A percentile compares a stretch with the other conserved stretches of the same genome.
Evolutionary conservation across 2,888 invertebrate species (phyloP).

Genomic region (Netelia virgata): DNA sequence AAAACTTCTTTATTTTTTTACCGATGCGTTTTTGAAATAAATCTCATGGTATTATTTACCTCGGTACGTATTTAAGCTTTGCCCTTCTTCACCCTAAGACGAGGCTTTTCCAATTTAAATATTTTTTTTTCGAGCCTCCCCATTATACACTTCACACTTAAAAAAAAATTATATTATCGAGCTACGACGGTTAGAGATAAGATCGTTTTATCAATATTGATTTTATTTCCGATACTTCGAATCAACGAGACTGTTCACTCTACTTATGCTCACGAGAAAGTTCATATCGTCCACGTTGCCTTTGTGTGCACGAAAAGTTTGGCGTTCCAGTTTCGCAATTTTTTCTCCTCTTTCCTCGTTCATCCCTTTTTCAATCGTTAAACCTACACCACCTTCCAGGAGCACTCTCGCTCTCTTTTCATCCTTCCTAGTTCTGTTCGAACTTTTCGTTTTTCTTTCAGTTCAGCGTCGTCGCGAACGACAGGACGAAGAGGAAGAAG

Average conservation of each 20-base stretch:
- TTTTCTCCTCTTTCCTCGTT: constrained; percentile 46
- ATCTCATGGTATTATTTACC: background rate
- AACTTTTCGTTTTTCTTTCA: constrained; percentile 52
- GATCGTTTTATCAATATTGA: constrained; percentile 32
- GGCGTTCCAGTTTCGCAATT: constrained; percentile 67
- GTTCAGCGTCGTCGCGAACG: constrained; percentile 26
- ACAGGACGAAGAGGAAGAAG: constrained; percentile 26
- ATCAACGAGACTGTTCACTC: constrained; percentile 38
- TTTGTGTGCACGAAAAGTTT: constrained; percentile 65
- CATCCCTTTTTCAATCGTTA: constrained; percentile 15
- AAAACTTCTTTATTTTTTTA: background rate
- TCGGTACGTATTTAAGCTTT: too few relatives aligned
- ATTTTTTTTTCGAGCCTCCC: too few relatives aligned
- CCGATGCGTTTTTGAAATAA: background rate
- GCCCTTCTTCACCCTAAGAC: too few relatives aligned
- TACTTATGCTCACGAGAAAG: constrained; percentile 40
- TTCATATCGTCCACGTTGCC: constrained; percentile 44
- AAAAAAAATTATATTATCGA: background rate
- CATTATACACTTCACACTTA: too few relatives aligned
- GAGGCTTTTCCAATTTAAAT: too few relatives aligned
- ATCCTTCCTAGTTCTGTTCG: constrained; percentile 11
- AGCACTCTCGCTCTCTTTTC: constrained; percentile 25
- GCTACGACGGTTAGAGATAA: background rate
- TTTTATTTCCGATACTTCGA: constrained; percentile 54
- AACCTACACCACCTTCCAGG: constrained; percentile 42